Percentiles rank a stretch among this genome's conserved stretches.
These are phyloP conservation scores for Bombus cullumanus DNA, from an alignment of 1,140 invertebrate genomes.

Conservation along the genomic window DNA sequence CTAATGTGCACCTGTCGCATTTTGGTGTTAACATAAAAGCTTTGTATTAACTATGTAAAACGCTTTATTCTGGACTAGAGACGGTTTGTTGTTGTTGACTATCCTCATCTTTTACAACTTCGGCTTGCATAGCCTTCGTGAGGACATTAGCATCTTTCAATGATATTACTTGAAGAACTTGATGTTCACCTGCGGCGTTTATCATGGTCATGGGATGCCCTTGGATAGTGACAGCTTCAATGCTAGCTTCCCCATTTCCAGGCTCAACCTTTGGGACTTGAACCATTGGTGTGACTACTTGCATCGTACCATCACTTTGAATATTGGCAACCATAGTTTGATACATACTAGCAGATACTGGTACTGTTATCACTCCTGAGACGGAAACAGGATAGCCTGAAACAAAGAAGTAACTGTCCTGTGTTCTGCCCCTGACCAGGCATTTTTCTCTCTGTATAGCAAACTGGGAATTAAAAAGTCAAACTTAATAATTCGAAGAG, in stretches of 20 bases:
- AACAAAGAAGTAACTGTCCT: slow-evolving; percentile 78
- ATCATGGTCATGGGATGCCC: slow-evolving; percentile 90
- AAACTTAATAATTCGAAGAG: slow-evolving; percentile 11
- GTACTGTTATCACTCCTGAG: slow-evolving; percentile 97
- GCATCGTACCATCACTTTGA: slow-evolving; percentile 90
- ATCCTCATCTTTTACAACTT: slow-evolving; percentile 82
- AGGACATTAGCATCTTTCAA: slow-evolving; percentile 91
- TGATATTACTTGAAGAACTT: slow-evolving; percentile 91
- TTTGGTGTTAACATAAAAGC: slow-evolving; percentile 48
- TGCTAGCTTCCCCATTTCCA: slow-evolving; percentile 87
- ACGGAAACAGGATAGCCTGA: slow-evolving; percentile 92
- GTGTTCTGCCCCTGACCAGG: slow-evolving; percentile 66
- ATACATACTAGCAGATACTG: slow-evolving; percentile 97
- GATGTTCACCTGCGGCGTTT: slow-evolving; percentile 88
- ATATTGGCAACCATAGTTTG: slow-evolving; percentile 97
- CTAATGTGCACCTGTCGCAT: slow-evolving; percentile 46
- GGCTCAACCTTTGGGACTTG: slow-evolving; percentile 88
- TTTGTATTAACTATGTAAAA: slow-evolving; percentile 60
- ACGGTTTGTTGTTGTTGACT: slow-evolving; percentile 79
- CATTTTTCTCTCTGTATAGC: slow-evolving; percentile 48
- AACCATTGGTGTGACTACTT: slow-evolving; percentile 91
- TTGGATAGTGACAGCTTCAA: slow-evolving; percentile 85
- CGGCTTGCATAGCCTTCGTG: slow-evolving; percentile 89
- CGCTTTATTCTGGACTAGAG: slow-evolving; percentile 79
- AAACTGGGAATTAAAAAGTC: slow-evolving; percentile 42